phyloP scores from a whole-genome alignment of 2,888 invertebrate genomes.

The Machimus rusticus region DNA sequence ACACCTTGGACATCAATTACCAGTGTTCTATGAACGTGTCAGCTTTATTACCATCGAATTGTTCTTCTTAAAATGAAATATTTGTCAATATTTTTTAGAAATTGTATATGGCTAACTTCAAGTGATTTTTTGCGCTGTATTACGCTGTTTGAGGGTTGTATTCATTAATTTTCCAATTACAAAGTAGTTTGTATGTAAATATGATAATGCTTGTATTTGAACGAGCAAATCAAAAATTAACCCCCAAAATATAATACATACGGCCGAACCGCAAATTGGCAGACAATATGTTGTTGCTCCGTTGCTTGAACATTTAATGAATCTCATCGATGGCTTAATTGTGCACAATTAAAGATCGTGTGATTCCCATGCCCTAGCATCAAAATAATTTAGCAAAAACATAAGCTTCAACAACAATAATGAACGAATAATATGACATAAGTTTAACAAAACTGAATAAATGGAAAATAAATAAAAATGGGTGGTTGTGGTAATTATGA shows the following conservation, averaged over 20 bases:
- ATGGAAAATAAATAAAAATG: too few relatives aligned
- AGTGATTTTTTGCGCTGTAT: background rate
- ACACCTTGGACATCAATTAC: background rate
- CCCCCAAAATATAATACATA: background rate
- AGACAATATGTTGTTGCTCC: background rate
- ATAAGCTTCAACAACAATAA: too few relatives aligned
- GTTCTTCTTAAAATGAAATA: conserved; percentile 14
- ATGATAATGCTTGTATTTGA: background rate
- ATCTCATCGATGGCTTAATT: background rate
- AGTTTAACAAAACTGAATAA: too few relatives aligned
- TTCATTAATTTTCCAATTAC: conserved; percentile 33
- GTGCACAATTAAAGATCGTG: background rate
- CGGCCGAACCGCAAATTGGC: background rate
- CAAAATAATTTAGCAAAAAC: too few relatives aligned
- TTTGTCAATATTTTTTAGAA: conserved; percentile 8
- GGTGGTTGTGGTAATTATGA: too few relatives aligned
- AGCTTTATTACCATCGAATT: background rate
- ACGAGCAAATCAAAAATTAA: background rate
- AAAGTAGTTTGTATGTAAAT: background rate
- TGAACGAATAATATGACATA: too few relatives aligned
- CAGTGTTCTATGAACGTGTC: background rate
- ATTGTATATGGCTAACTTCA: background rate
- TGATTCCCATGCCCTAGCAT: background rate
- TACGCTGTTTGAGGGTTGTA: background rate
- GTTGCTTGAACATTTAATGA: background rate